Conservation (phyloP, 2,888 invertebrate species). For the Zelleria hepariella region DNA sequence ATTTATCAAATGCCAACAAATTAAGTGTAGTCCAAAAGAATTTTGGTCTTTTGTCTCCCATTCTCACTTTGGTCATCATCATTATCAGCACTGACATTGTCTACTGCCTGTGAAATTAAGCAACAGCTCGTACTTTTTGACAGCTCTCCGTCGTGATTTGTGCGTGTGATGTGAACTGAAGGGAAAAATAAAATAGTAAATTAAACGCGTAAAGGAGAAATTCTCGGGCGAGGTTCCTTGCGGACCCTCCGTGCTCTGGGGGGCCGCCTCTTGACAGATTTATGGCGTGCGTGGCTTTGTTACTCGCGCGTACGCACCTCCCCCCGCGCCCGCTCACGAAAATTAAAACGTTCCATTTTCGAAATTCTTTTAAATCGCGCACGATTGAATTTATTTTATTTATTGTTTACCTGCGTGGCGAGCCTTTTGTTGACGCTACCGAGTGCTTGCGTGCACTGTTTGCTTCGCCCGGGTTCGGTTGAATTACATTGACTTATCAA, state of each 20-base stretch:
- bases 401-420: slow-evolving; percentile 23
- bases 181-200: neutral
- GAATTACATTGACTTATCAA: neutral
- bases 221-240: slow-evolving; percentile 24
- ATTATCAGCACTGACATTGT: no score
- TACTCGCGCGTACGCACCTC: slow-evolving; percentile 35
- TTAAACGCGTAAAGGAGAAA: slow-evolving; percentile 14
- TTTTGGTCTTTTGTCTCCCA: no score
- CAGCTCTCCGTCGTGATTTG: neutral
- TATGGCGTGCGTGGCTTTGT: slow-evolving; percentile 53
- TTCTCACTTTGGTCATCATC: no score
- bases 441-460: neutral
- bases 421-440: slow-evolving; percentile 15
- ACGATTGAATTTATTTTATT: slow-evolving; percentile 33
- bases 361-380: slow-evolving; percentile 37
- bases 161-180: neutral
- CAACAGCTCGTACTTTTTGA: neutral
- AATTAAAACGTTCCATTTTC: slow-evolving; percentile 52
- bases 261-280: slow-evolving; percentile 56
- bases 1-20: no score
- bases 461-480: neutral
- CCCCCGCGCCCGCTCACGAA: slow-evolving; percentile 32
- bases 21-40: no score
- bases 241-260: slow-evolving; percentile 39
- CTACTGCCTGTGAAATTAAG: no score